Conservation (phyloP, 1,140 invertebrate species). For the Drosophila lini region DNA sequence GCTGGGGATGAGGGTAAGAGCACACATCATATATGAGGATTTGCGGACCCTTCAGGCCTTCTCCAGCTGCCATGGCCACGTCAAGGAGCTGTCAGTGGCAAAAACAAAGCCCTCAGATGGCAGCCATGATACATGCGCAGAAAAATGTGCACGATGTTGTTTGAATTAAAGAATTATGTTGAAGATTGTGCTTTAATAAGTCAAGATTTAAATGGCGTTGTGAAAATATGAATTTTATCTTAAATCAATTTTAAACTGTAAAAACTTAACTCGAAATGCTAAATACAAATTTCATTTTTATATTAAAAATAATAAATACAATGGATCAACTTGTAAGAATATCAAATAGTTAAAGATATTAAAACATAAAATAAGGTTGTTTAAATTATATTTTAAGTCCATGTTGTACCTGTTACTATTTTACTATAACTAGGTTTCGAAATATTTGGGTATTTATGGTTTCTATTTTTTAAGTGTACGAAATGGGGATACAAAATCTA, state of each 20-base stretch:
- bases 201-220: not conserved
- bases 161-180: no score
- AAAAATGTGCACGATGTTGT: not conserved
- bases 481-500: not conserved
- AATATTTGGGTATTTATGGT: not conserved
- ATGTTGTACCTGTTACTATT: not conserved
- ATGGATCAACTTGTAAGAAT: no score
- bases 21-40: conserved; percentile 68
- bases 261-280: no score
- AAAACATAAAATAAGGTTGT: not conserved
- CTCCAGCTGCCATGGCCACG: conserved; percentile 39
- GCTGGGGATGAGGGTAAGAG: conserved; percentile 9
- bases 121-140: conserved; percentile 51
- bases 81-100: conserved; percentile 68
- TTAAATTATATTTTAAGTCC: not conserved
- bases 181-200: no score
- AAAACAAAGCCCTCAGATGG: conserved; percentile 65
- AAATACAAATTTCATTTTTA: no score
- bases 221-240: no score
- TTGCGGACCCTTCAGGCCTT: conserved; percentile 60
- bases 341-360: not conserved
- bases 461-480: conserved; percentile 2
- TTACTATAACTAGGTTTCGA: rapidly evolving
- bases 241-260: no score
- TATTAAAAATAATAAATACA: no score